Conservation (phyloP, 30 jellyfish, hydroid and myxozoan genomes). For the Hydractinia symbiolongicarpus region DNA sequence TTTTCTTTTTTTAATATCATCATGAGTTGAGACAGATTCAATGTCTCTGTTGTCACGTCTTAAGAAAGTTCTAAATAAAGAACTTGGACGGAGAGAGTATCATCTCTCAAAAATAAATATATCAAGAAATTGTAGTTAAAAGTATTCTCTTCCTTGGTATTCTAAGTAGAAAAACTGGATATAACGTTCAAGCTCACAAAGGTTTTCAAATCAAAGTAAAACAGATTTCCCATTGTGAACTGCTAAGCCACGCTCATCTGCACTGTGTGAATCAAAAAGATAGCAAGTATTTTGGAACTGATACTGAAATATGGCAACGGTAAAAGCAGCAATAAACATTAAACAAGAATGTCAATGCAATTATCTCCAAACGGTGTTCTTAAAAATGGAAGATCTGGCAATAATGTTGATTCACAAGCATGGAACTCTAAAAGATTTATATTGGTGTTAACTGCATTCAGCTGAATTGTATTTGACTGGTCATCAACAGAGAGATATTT, state of each 20-base stretch:
- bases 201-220: not conserved
- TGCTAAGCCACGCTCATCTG: slow-evolving; percentile 7
- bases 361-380: not conserved
- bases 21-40: not conserved
- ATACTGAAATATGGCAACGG: slow-evolving; percentile 11
- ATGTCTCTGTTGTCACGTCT: not conserved
- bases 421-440: slow-evolving; percentile 4
- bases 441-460: not conserved
- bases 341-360: not conserved
- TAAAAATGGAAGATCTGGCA: not conserved
- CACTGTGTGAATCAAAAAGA: slow-evolving; percentile 21
- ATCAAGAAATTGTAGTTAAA: not conserved
- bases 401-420: not conserved
- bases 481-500: slow-evolving; percentile 16
- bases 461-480: slow-evolving; percentile 9
- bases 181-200: not conserved
- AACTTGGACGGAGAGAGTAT: not conserved
- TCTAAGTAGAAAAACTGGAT: slow-evolving; percentile 17
- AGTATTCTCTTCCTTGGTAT: slow-evolving; percentile 8
- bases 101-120: not conserved
- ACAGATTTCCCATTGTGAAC: not conserved
- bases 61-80: not conserved
- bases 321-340: not conserved
- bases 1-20: not conserved
- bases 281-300: not conserved